Base-by-base conservation (phyloP, 64 coral and sea anemone species). In the Montipora efflorescens region DNA sequence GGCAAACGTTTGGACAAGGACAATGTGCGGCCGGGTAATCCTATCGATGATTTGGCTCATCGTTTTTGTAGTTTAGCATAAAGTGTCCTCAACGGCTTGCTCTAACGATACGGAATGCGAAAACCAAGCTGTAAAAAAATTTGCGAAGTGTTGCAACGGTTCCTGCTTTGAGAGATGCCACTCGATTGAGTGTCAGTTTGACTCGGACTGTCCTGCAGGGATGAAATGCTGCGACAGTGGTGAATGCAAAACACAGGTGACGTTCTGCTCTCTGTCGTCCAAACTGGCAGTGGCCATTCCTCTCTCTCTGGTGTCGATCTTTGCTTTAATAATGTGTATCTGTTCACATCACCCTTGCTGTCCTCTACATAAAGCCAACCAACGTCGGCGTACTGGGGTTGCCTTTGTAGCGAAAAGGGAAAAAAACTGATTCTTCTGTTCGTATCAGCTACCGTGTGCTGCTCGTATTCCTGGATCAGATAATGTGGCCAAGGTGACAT, bases 281-380 rank as follows among this genome's bases (percentile, higher is more conserved):
- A 83, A 83, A 59, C 80, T 83, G 4, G 80, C 80, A 6, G 28
- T 83, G 23, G 80, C 55, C 12, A 45, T 83, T 64, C 80, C 80
- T 28, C 80, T 83, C 64, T 83, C 80, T 15, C 80, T 83, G 21
- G 10, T 83, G 0, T 45, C 64, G 6, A 18, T 9, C 44, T 83
- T 83, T 46, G 58, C 14, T 16, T 1, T 83, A 25, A 25, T 83
- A 2, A 3, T 64, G 15, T 83, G 80, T 66, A 16, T 83, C 45
- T 83, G 80, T 25, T 23, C 25, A 0, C 55, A 83, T 23, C 80
- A 83, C 22, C 46, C 80, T 14, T 83, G 55, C 5, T 83, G 80
- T 64, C 80, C 80, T 3, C 58, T 83, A 28, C 61, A 83, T 57
- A 21, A 28, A 14, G 13, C 55, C 8, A 59, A 64, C 22, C 55